Base-by-base conservation (phyloP, 2,888 invertebrate species). In the Xiphydria camelus region DNA sequence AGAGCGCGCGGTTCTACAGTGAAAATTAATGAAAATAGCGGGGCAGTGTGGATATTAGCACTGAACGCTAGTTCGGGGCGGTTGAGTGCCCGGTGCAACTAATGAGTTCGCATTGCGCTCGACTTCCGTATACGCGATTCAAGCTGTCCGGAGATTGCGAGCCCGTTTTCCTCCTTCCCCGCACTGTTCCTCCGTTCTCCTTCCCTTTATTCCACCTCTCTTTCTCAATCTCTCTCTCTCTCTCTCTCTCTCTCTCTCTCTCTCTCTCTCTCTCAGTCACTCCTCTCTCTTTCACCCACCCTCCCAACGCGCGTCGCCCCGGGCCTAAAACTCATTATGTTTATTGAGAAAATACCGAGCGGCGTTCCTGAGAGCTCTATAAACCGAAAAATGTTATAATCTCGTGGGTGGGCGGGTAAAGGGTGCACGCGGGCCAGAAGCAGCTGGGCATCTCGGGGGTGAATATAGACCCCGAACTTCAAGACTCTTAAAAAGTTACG, bases 341-440 rank as follows among this genome's bases (percentile, higher is more conserved):
- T 42, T 36, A 42, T 42, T 42, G 42, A 42, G 42, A 42, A 42
- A 42, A 42, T 42, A 42, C 42, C 25, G 26, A 25, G 36, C 23
- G 29, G 42, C 9, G 21, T 15, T 42, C 42, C 21, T 17, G 20
- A 42, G 19, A 29, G 42, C 42, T 42, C 35, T 36, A 42, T 36
- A 36, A 42, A 36, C 42, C 36, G 29, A 42, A 42, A n/a, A 42
- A 42, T 42, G 35, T 42, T 42, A 42, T 42, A 42, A 36, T 42
- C 26, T 26, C 35, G 36, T 17, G 9, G 36, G 21, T 6, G 29
- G 14, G 4, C 4, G 41, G 12, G 6, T 15, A 15, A 20, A 22
- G 33, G 21, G 7, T 20, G 26, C 6, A 26, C 14, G 26, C 10
- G 26, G 26, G 26, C 14, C 14, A 10, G 26, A 31, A 42, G 36